A percentile compares a stretch with the other conserved stretches of the same genome.
Evolutionary conservation across 2,797 vertebrate species (phyloP).

Genomic region (Florisuga fusca): DNA sequence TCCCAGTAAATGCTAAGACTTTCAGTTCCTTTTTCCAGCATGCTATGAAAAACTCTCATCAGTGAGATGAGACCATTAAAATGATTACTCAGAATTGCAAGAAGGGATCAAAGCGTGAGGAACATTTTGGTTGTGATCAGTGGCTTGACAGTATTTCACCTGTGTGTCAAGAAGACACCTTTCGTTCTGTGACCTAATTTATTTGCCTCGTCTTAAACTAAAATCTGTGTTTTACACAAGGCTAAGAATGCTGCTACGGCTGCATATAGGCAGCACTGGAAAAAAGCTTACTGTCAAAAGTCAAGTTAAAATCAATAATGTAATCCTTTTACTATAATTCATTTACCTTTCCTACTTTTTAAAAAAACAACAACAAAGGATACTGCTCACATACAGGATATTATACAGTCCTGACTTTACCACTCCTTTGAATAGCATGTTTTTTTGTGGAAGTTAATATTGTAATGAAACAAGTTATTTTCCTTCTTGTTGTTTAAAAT

Average conservation of each 20-base stretch:
- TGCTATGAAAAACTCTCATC: fast-evolving
- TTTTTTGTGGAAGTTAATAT: not conserved
- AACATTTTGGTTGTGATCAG: not conserved
- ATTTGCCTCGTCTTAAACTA: not conserved
- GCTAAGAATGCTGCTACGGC: not conserved
- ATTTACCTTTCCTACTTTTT: not conserved
- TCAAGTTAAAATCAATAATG: not conserved
- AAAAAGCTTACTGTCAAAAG: not conserved
- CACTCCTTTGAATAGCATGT: not conserved
- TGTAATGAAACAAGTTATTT: not conserved
- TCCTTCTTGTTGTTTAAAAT: not conserved
- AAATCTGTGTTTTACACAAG: not conserved
- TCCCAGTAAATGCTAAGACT: not conserved
- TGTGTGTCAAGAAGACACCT: not conserved
- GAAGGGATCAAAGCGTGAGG: not conserved
- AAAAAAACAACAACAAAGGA: not conserved
- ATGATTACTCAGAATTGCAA: not conserved
- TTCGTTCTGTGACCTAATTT: not conserved
- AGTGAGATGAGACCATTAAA: not conserved
- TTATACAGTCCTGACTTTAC: not conserved
- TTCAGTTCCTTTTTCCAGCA: not conserved
- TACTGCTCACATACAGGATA: slow-evolving; percentile 23
- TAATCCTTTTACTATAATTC: not conserved
- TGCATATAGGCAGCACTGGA: not conserved
- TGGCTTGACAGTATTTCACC: not conserved